Conservation (phyloP, 2,797 vertebrate species). For the Esox lucius region DNA sequence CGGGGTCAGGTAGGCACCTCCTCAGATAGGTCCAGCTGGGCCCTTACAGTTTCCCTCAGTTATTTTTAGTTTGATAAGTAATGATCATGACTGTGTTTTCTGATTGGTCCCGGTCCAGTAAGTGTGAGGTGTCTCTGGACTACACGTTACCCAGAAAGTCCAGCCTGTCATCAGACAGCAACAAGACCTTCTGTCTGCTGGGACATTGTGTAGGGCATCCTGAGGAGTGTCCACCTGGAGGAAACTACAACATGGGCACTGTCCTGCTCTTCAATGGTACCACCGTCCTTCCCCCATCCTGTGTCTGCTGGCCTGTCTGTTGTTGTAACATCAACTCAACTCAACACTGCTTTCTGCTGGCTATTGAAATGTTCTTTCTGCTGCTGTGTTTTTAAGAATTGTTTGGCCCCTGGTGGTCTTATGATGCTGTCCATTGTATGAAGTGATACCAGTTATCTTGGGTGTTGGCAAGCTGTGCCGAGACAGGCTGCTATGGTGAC, state of each 20-base stretch:
- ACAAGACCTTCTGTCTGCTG: conserved; percentile 95
- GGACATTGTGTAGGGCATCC: conserved; percentile 81
- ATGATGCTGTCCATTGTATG: too few species aligned
- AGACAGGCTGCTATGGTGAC: too few species aligned
- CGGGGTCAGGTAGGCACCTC: conserved; percentile 85
- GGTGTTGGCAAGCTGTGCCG: too few species aligned
- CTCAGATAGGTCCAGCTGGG: neutral
- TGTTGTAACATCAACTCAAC: neutral
- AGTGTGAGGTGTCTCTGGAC: conserved; percentile 88
- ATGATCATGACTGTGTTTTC: neutral
- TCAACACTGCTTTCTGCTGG: conserved; percentile 40
- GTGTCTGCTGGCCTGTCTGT: conserved; percentile 14
- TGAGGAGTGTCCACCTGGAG: conserved; percentile 78
- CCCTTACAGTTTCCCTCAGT: neutral
- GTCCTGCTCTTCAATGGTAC: conserved; percentile 95
- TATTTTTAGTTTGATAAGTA: neutral
- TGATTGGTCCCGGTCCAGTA: conserved; percentile 66
- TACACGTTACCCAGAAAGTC: conserved; percentile 91
- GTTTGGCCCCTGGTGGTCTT: too few species aligned
- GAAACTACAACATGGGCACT: conserved; percentile 87
- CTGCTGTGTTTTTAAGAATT: neutral
- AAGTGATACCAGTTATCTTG: too few species aligned
- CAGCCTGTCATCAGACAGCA: conserved; percentile 92
- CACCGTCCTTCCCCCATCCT: neutral
- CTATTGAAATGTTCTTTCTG: neutral